phyloP scores from a whole-genome alignment of 92 coral and sea anemone species.

The Porites divaricata region DNA sequence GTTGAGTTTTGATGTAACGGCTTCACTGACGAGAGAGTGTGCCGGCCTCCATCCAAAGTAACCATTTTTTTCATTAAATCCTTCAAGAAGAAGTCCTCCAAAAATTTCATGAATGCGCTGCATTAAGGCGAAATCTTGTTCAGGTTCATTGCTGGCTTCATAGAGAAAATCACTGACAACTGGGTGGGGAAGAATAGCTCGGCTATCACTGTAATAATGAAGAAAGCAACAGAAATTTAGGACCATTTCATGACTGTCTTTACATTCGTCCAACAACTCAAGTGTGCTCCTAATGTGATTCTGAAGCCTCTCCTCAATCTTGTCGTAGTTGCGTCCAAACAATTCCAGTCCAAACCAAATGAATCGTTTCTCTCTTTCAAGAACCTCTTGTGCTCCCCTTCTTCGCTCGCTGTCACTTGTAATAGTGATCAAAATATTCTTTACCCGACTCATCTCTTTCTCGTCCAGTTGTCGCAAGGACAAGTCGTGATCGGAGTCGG shows the following conservation, averaged over 20 bases:
- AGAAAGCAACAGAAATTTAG: conserved; percentile 63
- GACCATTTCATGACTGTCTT: conserved; percentile 40
- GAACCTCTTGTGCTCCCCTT: conserved; percentile 52
- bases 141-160: conserved; percentile 23
- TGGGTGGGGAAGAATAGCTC: conserved; percentile 57
- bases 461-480: conserved; percentile 55
- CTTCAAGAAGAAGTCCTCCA: conserved; percentile 74
- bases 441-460: conserved; percentile 48
- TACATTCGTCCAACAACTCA: conserved; percentile 8
- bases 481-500: conserved; percentile 27
- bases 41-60: conserved; percentile 78
- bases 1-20: conserved; percentile 43
- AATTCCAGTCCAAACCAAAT: conserved; percentile 74
- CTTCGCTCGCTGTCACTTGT: conserved; percentile 40
- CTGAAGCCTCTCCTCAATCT: conserved; percentile 59
- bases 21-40: conserved; percentile 71
- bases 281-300: conserved; percentile 55
- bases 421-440: conserved; percentile 49
- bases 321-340: conserved; percentile 64
- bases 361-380: conserved; percentile 66
- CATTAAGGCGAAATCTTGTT: conserved; percentile 1
- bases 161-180: conserved; percentile 55
- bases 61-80: conserved; percentile 46
- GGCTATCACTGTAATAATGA: conserved; percentile 59
- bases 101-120: conserved; percentile 51